A percentile compares a stretch with the other conserved stretches of the same genome.
These are phyloP conservation scores for Papilio machaon DNA, from an alignment of 1,140 invertebrate genomes.

Conservation along the genomic window DNA sequence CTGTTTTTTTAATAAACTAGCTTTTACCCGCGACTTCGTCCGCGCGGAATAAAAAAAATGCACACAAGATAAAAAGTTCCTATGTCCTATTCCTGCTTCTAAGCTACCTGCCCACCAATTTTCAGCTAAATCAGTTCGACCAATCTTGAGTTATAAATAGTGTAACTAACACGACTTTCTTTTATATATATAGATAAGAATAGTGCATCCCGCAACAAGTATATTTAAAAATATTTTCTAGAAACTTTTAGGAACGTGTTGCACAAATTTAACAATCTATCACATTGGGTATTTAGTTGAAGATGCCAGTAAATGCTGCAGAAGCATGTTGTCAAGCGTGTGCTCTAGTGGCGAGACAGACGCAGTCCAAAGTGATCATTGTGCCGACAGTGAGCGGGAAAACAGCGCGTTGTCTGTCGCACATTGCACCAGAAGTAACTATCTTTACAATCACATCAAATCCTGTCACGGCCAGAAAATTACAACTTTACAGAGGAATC, in stretches of 20 bases:
- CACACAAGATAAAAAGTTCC: too few relatives aligned
- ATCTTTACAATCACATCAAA: conserved; percentile 46
- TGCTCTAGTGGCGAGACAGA: conserved; percentile 43
- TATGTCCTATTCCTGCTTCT: too few relatives aligned
- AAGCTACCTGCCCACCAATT: too few relatives aligned
- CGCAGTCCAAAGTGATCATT: conserved; percentile 41
- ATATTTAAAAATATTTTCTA: too few relatives aligned
- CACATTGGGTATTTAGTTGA: conserved; percentile 28
- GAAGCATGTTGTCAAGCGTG: conserved; percentile 44
- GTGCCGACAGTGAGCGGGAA: conserved; percentile 47
- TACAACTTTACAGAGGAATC: conserved; percentile 47
- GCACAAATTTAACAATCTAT: background rate
- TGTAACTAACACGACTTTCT: too few relatives aligned
- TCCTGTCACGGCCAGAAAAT: conserved; percentile 40
- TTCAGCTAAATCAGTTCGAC: too few relatives aligned
- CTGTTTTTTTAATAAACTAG: too few relatives aligned
- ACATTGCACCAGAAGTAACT: conserved; percentile 39
- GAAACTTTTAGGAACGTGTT: background rate
- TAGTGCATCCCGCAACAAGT: too few relatives aligned
- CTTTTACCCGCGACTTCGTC: too few relatives aligned
- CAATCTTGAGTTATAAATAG: too few relatives aligned
- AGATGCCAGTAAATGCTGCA: conserved; percentile 49
- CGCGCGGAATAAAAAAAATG: too few relatives aligned
- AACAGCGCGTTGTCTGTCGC: conserved; percentile 41
- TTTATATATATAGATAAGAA: too few relatives aligned